Conservation (phyloP, 2,113 vertebrate species). For the Charadrius vociferus region DNA sequence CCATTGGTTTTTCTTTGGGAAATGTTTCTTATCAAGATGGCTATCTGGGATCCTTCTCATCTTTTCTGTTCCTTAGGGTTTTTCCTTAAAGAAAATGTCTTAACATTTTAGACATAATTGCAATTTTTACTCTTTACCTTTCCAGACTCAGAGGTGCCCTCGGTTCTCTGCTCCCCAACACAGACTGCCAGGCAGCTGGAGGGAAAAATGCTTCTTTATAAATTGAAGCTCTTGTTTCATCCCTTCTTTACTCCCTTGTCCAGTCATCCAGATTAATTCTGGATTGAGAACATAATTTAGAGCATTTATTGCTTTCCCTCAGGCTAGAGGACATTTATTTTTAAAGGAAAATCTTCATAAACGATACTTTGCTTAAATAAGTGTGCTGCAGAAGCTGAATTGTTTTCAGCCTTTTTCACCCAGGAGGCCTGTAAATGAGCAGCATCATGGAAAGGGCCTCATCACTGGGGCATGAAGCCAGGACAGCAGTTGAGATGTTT, state of each 20-base stretch:
- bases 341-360: not conserved
- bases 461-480: not conserved
- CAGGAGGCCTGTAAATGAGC: not conserved
- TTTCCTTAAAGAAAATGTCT: not conserved
- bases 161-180: not conserved
- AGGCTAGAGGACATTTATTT: not conserved
- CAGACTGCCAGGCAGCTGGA: not conserved
- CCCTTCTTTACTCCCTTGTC: not conserved
- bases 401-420: not conserved
- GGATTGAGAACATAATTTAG: not conserved
- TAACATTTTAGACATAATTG: not conserved
- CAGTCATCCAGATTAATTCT: not conserved
- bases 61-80: not conserved
- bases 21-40: not conserved
- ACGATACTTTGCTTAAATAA: not conserved
- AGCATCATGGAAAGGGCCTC: not conserved
- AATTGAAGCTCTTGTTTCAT: not conserved
- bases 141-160: not conserved
- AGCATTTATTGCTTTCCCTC: not conserved
- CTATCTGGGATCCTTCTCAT: not conserved
- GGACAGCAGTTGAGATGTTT: not conserved
- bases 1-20: not conserved
- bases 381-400: not conserved
- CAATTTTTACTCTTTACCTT: not conserved
- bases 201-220: not conserved